phyloP scores from a whole-genome alignment of 2,113 vertebrate genomes.

The Gallinago jamesoni region DNA sequence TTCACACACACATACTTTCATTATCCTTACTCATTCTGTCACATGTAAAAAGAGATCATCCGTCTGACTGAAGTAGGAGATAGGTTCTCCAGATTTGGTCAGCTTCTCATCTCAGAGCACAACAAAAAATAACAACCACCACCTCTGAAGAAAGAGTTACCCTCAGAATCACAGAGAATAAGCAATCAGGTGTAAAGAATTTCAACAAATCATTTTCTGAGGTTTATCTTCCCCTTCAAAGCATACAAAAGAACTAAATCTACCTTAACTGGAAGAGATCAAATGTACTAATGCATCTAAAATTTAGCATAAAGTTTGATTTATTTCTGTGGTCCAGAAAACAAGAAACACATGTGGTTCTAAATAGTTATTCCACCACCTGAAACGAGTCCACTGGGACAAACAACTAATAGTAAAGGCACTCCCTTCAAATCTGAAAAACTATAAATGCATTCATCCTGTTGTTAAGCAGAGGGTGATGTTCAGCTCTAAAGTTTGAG shows the following conservation, averaged over 20 bases:
- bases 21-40: not conserved
- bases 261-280: not conserved
- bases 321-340: not conserved
- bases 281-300: not conserved
- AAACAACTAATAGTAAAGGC: not conserved
- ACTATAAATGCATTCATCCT: not conserved
- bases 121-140: not conserved
- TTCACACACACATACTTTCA: not conserved
- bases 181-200: not conserved
- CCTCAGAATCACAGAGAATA: not conserved
- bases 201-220: not conserved
- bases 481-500: not conserved
- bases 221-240: not conserved
- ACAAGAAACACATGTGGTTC: not conserved
- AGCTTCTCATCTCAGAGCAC: not conserved
- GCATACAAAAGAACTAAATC: not conserved
- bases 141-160: not conserved
- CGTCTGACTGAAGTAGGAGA: not conserved
- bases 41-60: not conserved
- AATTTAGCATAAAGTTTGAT: not conserved
- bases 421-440: not conserved
- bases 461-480: not conserved
- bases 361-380: not conserved
- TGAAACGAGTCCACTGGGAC: not conserved
- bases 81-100: not conserved